phyloP scores from a whole-genome alignment of 2,797 vertebrate genomes.

The Microhierax caerulescens region DNA sequence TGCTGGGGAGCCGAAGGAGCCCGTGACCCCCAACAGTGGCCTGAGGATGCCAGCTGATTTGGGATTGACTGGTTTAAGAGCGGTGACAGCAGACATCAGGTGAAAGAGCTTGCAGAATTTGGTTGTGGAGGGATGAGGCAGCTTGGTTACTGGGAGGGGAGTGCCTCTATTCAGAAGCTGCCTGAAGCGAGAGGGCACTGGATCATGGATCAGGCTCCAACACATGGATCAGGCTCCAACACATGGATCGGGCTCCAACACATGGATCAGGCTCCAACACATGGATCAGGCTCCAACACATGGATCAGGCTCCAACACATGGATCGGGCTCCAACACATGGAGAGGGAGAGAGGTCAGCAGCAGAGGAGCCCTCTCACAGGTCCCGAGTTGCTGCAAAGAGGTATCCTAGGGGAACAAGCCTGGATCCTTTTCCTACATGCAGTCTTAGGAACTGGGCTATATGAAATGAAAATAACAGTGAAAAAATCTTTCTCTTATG shows the following conservation, averaged over 20 bases:
- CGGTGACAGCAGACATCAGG: not conserved
- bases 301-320: not conserved
- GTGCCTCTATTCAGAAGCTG: not conserved
- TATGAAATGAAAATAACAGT: not conserved
- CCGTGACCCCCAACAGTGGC: not conserved
- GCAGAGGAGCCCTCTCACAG: not conserved
- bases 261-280: not conserved
- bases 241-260: too few species aligned
- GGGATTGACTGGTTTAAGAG: accelerated
- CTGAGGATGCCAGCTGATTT: not conserved
- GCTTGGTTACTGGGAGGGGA: not conserved
- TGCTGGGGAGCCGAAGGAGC: not conserved
- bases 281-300: too few species aligned
- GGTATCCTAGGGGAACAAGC: not conserved
- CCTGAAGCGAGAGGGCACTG: not conserved
- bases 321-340: too few species aligned
- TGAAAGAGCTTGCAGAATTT: not conserved
- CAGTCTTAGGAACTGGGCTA: not conserved
- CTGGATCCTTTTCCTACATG: not conserved
- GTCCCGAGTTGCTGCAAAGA: not conserved
- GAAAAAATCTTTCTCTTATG: not conserved
- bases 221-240: too few species aligned
- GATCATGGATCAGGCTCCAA: not conserved
- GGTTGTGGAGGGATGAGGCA: not conserved
- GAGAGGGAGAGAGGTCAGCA: not conserved